phyloP scores from a whole-genome alignment of 2,888 invertebrate species.

The Holacanthella duospinosa region DNA sequence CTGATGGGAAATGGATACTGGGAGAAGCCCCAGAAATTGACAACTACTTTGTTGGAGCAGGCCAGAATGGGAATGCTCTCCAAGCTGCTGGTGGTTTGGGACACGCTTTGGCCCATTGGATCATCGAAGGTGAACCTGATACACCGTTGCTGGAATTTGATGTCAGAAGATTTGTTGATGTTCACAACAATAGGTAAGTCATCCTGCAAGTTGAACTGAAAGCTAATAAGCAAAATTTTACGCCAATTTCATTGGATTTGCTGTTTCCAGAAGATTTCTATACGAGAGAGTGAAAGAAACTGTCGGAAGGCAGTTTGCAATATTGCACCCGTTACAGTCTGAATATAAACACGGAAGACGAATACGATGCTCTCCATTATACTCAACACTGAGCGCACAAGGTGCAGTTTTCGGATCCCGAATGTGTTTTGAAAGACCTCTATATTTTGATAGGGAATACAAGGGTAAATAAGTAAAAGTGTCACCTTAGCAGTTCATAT shows the following conservation, averaged over 20 bases:
- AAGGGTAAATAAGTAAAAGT: no score
- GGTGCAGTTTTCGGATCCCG: conserved; percentile 59
- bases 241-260: neutral
- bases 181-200: conserved; percentile 52
- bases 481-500: conserved; percentile 19
- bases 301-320: conserved; percentile 47
- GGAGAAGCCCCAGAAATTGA: conserved; percentile 58
- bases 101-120: conserved; percentile 58
- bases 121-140: conserved; percentile 54
- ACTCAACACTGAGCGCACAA: conserved; percentile 53
- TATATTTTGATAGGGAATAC: conserved; percentile 54
- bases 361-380: conserved; percentile 57
- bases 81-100: conserved; percentile 63
- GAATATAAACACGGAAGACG: conserved; percentile 53
- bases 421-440: conserved; percentile 61
- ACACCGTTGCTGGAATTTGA: conserved; percentile 51
- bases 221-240: neutral
- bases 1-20: conserved; percentile 58
- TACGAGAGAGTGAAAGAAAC: conserved; percentile 55
- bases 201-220: conserved; percentile 21
- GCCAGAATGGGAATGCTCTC: conserved; percentile 56
- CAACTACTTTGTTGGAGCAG: conserved; percentile 62
- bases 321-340: conserved; percentile 47
- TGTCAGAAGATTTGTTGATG: conserved; percentile 54
- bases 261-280: conserved; percentile 42